A percentile compares a stretch with the other conserved stretches of the same genome.
Evolutionary conservation across 1,140 invertebrate genomes (phyloP).

Genomic region (Hypsibius dujardini): DNA sequence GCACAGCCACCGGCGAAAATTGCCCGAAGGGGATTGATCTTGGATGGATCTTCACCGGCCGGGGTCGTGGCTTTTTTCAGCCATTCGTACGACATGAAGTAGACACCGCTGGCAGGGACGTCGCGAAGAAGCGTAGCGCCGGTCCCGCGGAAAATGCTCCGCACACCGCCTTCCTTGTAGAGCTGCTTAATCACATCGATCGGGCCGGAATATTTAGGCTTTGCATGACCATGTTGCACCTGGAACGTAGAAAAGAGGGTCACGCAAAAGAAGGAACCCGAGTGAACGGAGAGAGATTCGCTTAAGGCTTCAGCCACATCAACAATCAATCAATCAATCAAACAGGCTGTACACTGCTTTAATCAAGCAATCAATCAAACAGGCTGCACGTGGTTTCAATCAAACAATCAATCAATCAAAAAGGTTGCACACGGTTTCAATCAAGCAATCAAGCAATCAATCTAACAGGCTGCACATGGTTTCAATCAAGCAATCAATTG

Average conservation of each 20-base stretch:
- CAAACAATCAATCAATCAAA: too few species aligned
- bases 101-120: conserved; percentile 86
- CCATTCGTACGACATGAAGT: conserved; percentile 89
- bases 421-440: too few species aligned
- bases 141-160: conserved; percentile 83
- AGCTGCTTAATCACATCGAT: conserved; percentile 75
- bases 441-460: too few species aligned
- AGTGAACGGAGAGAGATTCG: too few species aligned
- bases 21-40: conserved; percentile 51
- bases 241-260: conserved; percentile 21
- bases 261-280: too few species aligned
- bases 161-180: conserved; percentile 76
- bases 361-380: too few species aligned
- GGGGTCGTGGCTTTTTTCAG: conserved; percentile 53
- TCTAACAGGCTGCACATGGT: too few species aligned
- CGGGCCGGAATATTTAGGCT: conserved; percentile 73
- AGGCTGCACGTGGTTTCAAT: too few species aligned
- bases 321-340: too few species aligned
- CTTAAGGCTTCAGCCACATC: too few species aligned
- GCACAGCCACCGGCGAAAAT: conserved; percentile 83
- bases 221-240: conserved; percentile 43
- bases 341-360: too few species aligned
- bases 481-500: too few species aligned
- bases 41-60: conserved; percentile 36
- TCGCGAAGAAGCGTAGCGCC: conserved; percentile 69